phyloP scores from a whole-genome alignment of 1,140 invertebrate species.

The Pachyrhynchus sulphureomaculatus region DNA sequence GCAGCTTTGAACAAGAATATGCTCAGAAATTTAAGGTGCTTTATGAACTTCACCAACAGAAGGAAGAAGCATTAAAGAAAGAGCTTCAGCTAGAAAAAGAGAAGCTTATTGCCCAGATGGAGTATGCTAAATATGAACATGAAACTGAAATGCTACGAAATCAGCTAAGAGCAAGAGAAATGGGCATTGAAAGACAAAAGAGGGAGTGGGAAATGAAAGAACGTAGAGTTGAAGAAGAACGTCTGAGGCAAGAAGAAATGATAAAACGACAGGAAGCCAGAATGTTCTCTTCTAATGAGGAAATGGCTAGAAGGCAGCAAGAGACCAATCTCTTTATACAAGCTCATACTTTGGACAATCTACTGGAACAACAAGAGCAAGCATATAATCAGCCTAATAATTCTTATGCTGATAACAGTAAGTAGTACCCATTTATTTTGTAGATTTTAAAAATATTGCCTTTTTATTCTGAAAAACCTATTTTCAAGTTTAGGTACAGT shows the following conservation, averaged over 20 bases:
- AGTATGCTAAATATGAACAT: conserved; percentile 88
- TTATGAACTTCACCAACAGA: conserved; percentile 88
- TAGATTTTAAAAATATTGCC: no score
- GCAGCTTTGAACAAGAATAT: conserved; percentile 94
- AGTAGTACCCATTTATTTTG: no score
- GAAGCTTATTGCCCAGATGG: conserved; percentile 93
- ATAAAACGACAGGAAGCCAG: conserved; percentile 45
- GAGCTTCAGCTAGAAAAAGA: conserved; percentile 90
- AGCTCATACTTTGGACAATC: conserved; percentile 47
- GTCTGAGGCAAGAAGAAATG: conserved; percentile 59
- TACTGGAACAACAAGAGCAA: conserved; percentile 47
- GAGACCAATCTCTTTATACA: conserved; percentile 50
- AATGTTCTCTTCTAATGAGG: conserved; percentile 46
- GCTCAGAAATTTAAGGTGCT: conserved; percentile 97
- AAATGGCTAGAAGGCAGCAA: conserved; percentile 46
- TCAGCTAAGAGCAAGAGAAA: conserved; percentile 81
- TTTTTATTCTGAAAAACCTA: no score
- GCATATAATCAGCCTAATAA: conserved; percentile 10
- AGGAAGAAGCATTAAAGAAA: conserved; percentile 84
- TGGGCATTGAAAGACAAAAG: conserved; percentile 82
- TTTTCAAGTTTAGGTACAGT: no score
- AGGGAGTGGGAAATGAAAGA: conserved; percentile 86
- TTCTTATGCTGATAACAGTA: no score
- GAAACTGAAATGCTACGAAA: conserved; percentile 85
- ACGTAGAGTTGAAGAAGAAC: conserved; percentile 76